Base-by-base conservation (phyloP, 2,113 vertebrate genomes). In the Oryzias woworae region DNA sequence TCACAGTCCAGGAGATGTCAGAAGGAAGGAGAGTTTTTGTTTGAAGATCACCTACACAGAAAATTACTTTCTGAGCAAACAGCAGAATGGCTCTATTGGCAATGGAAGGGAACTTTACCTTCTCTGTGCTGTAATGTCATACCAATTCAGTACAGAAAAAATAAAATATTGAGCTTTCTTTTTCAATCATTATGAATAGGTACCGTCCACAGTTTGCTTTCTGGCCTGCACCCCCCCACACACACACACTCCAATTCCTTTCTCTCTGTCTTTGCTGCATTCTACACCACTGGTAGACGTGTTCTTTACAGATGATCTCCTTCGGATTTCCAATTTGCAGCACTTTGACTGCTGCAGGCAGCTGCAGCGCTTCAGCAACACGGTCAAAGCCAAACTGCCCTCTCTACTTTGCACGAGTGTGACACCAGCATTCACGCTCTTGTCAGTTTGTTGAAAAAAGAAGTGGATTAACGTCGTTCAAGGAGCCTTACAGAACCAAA, bases 271-370 rank as follows among this genome's bases (percentile, higher is more conserved):
- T 69, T 43, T 36, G 44, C 61, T 71, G 64, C 58, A 69, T 81
- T 60, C 66, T 66, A 77, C 73, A 57, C 75, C 57, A 78, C 59
- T 72, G 58, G 73, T 72, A 66, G 74, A 83, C 73, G 66, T 86
- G 90, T 84, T 89, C 84, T 90, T 91, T 87, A 87, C 90, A 91
- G 84, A 87, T 91, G 82, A 92, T 91, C 85, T 91, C 85, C 84
- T 83, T 84, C 85, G 87, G 88, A 87, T 88, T 89, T 91, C 84
- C 89, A 90, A 89, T 91, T 88, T 91, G 81, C 84, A 78, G 85
- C 63, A 61, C 65, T 82, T 66, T 80, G 81, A 86, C 83, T 85
- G 87, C 76, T 81, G 75, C 77, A 80, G 77, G 80, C 81, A 67
- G 78, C 83, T 70, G 76, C 70, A 66, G 62, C 60, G 78, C 84